phyloP scores from a whole-genome alignment of 2,888 invertebrate genomes.

The Drosophila histrio region DNA sequence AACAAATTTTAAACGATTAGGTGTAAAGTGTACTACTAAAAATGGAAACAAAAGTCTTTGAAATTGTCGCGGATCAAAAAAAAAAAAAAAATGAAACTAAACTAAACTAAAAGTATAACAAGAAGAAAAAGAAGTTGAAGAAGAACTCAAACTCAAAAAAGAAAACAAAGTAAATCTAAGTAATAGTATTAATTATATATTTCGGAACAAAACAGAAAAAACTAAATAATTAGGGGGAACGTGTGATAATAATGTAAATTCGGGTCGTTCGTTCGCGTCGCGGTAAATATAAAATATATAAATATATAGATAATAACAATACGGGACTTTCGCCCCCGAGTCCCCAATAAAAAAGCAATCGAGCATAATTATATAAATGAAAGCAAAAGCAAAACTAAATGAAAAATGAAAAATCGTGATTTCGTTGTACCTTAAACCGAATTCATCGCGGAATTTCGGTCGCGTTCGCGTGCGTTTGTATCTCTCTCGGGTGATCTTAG shows the following conservation, averaged over 20 bases:
- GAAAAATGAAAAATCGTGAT: constrained; percentile 81
- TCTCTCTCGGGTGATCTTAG: constrained; percentile 84
- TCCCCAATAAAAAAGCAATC: constrained; percentile 70
- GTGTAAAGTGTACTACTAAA: constrained; percentile 68
- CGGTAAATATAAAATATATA: constrained; percentile 57
- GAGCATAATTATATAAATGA: constrained; percentile 40
- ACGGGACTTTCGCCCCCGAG: constrained; percentile 84
- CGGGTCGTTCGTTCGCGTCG: constrained; percentile 83
- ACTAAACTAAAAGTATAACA: constrained; percentile 25
- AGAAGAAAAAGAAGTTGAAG: constrained; percentile 13
- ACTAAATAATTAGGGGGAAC: constrained; percentile 69
- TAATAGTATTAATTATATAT: constrained; percentile 69
- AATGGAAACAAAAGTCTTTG: constrained; percentile 70
- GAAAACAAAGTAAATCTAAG: constrained; percentile 60
- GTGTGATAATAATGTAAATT: constrained; percentile 81
- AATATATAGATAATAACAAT: constrained; percentile 46
- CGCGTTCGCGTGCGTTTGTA: constrained; percentile 84
- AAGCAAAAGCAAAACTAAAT: constrained; percentile 58
- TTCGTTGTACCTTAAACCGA: constrained; percentile 85
- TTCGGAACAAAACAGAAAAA: constrained; percentile 40
- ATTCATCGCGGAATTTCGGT: constrained; percentile 85
- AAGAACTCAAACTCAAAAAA: constrained; percentile 36
- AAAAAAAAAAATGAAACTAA: constrained; percentile 31
- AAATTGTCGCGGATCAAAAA: constrained; percentile 72
- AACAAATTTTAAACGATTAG: constrained; percentile 73